Base-by-base conservation (phyloP, 2,113 vertebrate species). In the Hippocampus zosterae region DNA sequence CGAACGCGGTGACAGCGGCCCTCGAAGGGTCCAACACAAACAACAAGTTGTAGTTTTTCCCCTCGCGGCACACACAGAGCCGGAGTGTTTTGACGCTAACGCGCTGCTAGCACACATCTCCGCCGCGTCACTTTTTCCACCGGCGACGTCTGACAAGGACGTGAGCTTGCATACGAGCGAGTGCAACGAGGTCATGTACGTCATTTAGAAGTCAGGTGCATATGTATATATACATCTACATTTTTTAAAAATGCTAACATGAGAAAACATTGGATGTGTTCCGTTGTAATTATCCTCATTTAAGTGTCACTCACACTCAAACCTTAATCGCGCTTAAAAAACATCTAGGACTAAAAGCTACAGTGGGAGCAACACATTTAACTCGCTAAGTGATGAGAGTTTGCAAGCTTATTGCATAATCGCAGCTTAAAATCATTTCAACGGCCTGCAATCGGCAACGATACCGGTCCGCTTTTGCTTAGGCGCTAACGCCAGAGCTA, bases 21-120 rank as follows among this genome's bases (percentile, higher is more conserved):
- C 57, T 15, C 8, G 40, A 71, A 68, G 72, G 71, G 57, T 85
- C 89, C 83, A 89, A 84, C 63, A 79, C 78, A 84, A 87, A 84
- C 84, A 85, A 68, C 76, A 70, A 79, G 69, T 80, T 85, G 78
- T 87, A 78, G 81, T 89, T 90, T 37, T 89, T 83, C 85, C 84
- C 65, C 48, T 53, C 72, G 50, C 33, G 52, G 66, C 73, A 7
- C 73, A 7, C 73, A 75, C 69, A 73, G 48, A 70, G 60, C 61
- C 3, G 27, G 67, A 52, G 67, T 81, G 81, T 74, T 73, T 86
- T 73, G 85, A 74, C 57, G 71, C 67, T 64, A 77, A 74, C 48
- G 68, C 72, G 64, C 57, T 48, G 68, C 65, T 76, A 76, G 72
- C 61, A 77, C 71, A 16, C 55, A 69, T 65, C 66, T 41, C 48